phyloP scores from a whole-genome alignment of 1,140 invertebrate species.

The Scaptodrosophila lebanonensis region DNA sequence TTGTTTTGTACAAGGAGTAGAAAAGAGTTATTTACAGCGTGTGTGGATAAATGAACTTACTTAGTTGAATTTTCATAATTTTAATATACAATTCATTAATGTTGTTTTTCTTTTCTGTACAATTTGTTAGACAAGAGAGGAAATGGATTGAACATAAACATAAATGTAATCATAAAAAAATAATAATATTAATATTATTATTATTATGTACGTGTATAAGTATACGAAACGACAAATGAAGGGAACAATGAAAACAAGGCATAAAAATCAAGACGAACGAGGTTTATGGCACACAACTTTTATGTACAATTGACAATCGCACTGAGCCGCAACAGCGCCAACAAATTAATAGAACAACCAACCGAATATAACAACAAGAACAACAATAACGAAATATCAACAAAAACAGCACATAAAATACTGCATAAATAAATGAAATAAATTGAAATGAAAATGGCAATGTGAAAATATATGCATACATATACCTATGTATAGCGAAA shows the following conservation, averaged over 20 bases:
- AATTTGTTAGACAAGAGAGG: conserved; percentile 21
- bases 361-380: conserved; percentile 33
- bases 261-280: conserved; percentile 72
- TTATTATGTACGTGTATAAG: conserved; percentile 21
- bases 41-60: no score
- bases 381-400: conserved; percentile 27
- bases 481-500: conserved; percentile 16
- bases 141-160: conserved; percentile 32
- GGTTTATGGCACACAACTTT: conserved; percentile 63
- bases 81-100: conserved; percentile 43
- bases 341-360: conserved; percentile 67
- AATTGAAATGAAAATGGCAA: conserved; percentile 73
- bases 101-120: conserved; percentile 23
- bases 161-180: conserved; percentile 47
- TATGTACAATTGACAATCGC: conserved; percentile 50
- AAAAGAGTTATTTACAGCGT: conserved; percentile 65
- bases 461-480: conserved; percentile 41
- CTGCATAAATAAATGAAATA: conserved; percentile 75
- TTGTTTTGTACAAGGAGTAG: conserved; percentile 62
- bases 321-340: conserved; percentile 49
- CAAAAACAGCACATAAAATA: conserved; percentile 62
- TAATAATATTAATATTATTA: conserved; percentile 19
- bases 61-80: conserved; percentile 24
- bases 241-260: conserved; percentile 42
- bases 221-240: conserved; percentile 21